These are phyloP conservation scores for Melanargia galathea DNA, from an alignment of 2,888 invertebrate genomes.

Conservation along the genomic window DNA sequence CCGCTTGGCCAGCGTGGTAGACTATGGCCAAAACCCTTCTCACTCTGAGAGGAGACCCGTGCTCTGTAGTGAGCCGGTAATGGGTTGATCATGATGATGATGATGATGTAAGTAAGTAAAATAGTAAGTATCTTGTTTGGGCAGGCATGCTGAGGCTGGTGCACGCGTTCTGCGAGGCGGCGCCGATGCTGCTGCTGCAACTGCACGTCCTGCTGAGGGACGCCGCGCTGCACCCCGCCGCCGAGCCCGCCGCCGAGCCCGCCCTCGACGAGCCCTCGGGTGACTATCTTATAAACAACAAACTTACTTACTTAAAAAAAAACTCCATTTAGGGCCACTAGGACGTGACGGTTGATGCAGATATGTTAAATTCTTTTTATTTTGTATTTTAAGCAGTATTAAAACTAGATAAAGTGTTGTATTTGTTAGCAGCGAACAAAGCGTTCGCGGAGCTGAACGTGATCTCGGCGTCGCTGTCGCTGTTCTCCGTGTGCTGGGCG, in stretches of 20 bases:
- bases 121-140: neutral
- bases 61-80: no score
- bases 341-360: no score
- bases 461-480: constrained; percentile 90
- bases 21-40: no score
- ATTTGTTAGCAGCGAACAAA: constrained; percentile 58
- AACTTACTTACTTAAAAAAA: no score
- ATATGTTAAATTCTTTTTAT: no score
- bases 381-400: no score
- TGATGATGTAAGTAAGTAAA: neutral
- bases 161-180: constrained; percentile 94
- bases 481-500: constrained; percentile 95
- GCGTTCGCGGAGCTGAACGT: constrained; percentile 89
- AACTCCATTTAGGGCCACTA: no score
- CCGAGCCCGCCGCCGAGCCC: constrained; percentile 63
- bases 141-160: constrained; percentile 89
- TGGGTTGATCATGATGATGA: no score
- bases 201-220: constrained; percentile 85
- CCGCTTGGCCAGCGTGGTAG: no score
- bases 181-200: constrained; percentile 93
- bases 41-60: no score
- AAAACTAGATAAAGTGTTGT: neutral
- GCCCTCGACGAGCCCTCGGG: constrained; percentile 69
- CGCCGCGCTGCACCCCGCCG: constrained; percentile 61
- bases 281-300: constrained; percentile 34